Conservation (phyloP, 1,140 invertebrate genomes). For the Lanistes nyassanus region DNA sequence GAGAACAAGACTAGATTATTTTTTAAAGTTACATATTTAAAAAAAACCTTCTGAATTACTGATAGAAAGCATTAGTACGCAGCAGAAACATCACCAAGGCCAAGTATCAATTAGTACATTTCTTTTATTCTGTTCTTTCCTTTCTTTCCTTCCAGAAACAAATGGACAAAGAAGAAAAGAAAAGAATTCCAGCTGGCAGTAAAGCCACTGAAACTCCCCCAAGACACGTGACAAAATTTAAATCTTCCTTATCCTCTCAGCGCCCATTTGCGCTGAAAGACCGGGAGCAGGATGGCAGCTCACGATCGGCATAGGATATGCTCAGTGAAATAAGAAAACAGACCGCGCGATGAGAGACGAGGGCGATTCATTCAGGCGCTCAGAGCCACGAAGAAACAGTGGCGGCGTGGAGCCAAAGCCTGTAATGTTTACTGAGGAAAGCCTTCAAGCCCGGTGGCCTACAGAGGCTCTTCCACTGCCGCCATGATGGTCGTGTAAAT, state of each 20-base stretch:
- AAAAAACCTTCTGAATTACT: no score
- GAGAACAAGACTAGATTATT: no score
- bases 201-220: not conserved
- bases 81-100: no score
- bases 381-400: not conserved
- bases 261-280: not conserved
- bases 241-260: not conserved
- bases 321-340: not conserved
- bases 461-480: not conserved
- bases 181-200: not conserved
- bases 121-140: no score
- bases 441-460: not conserved
- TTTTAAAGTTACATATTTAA: no score
- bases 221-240: not conserved
- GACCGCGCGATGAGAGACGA: not conserved
- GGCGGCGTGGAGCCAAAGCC: not conserved
- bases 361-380: not conserved
- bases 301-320: not conserved
- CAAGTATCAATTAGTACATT: no score
- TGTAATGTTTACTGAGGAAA: not conserved
- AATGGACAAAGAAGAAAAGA: conserved; percentile 6
- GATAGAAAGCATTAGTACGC: no score
- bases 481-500: no score
- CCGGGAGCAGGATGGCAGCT: not conserved
- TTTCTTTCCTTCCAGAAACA: no score